A percentile compares a stretch with the other conserved stretches of the same genome.
phyloP scores from a whole-genome alignment of 1,140 invertebrate species.

The Condylostylus longicornis region DNA sequence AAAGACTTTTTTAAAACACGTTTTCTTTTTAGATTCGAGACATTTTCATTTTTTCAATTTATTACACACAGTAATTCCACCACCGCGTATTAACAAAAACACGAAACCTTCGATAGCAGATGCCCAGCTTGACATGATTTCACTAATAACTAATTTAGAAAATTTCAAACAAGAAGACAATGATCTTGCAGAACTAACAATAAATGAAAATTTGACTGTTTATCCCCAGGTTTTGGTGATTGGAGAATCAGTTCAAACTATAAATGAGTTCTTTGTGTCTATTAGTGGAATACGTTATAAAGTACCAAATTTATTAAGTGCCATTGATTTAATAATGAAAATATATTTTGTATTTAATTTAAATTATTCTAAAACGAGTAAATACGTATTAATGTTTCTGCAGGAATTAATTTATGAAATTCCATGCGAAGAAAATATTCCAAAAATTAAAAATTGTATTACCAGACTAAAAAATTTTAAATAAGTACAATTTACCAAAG shows the following conservation, averaged over 20 bases:
- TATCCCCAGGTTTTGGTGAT: neutral
- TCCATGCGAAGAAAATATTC: neutral
- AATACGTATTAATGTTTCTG: slow-evolving; percentile 1
- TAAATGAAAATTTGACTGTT: neutral
- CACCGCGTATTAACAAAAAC: neutral
- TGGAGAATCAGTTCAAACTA: neutral
- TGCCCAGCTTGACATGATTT: neutral
- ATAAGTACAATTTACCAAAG: no score
- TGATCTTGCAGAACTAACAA: neutral
- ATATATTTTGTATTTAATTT: slow-evolving; percentile 1
- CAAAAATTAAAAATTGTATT: slow-evolving; percentile 7
- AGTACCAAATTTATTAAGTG: neutral
- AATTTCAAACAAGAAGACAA: neutral
- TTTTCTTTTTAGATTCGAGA: slow-evolving; percentile 1
- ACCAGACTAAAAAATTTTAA: slow-evolving; percentile 3
- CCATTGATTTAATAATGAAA: neutral
- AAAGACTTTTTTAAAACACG: neutral
- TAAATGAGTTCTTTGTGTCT: neutral
- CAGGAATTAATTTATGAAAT: slow-evolving; percentile 1
- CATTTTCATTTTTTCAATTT: neutral
- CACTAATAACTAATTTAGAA: neutral
- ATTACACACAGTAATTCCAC: neutral
- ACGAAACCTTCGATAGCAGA: neutral
- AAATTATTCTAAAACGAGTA: neutral
- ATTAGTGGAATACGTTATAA: neutral